Evolutionary conservation across 2,888 invertebrate species (phyloP), one percentile per base, ranked within the genome.

Genomic region (Biston stratarius): DNA sequence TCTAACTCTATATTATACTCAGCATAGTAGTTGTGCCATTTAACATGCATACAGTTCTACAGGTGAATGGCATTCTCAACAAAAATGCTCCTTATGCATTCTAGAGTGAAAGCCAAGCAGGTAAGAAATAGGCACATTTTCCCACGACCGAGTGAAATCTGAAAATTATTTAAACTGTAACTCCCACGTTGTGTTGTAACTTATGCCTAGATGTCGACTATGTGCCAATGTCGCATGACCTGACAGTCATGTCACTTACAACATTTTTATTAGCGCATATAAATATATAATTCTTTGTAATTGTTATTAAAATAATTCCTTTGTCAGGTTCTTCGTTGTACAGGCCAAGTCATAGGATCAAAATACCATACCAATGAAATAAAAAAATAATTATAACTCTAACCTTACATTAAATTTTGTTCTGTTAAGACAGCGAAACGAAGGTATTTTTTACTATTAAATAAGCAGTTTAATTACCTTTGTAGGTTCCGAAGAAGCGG

Each of bases 71-170:
- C 0, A n/a, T 12, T n/a, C 14, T 15, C 8, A 15, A 47, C 15
- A 47, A 6, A 47, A 48, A 49, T 42, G 58, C 40, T 24, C 40
- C 9, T 14, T 49, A 33, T 42, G n/a, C 40, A 58, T 15, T 1
- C 69, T 70, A 74, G 68, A 82, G 80, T 77, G 85, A 86, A 85
- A 86, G 85, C 79, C 71, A 73, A 62, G 15, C 1, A 63, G 65
- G 73, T 74, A 79, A 82, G 78, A 82, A 82, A 81, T 76, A 72
- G 65, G 61, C 74, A 74, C 64, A 67, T 73, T 77, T 76, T 86
- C 86, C 77, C 85, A 86, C 85, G 69, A 56, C 52, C 71, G 61
- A 67, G 80, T 77, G 81, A 83, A 83, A 83, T 77, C 77, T 77
- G 59, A 78, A 79, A 77, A 78, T 72, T 76, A 76, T 78, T 70